Conservation (phyloP, 2,113 vertebrate genomes). For the Barnardius zonarius region DNA sequence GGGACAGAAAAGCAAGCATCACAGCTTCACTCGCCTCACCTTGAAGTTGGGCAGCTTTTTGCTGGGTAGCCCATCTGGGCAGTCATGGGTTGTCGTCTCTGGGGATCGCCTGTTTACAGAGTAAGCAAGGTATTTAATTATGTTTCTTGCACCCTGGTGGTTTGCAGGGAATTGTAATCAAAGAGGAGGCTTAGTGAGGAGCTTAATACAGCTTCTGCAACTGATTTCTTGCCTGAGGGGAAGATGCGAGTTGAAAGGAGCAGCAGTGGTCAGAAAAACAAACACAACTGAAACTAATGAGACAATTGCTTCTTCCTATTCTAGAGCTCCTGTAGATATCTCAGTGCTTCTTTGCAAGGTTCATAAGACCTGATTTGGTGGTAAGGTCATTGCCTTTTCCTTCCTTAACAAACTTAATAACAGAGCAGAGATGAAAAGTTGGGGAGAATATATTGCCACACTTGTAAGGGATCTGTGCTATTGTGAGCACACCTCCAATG, state of each 20-base stretch:
- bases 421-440: neutral
- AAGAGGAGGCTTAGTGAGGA: conserved; percentile 65
- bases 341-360: neutral
- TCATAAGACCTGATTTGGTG: neutral
- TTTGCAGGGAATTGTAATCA: conserved; percentile 68
- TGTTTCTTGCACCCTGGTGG: conserved; percentile 58
- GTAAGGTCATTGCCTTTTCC: neutral
- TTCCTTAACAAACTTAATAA: neutral
- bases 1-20: neutral
- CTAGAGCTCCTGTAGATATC: conserved; percentile 18
- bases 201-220: conserved; percentile 58
- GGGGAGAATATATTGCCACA: neutral
- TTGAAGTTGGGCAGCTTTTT: neutral
- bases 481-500: neutral
- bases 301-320: conserved; percentile 1
- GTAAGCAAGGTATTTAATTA: conserved; percentile 68
- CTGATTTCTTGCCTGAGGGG: conserved; percentile 63
- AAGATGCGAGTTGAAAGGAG: conserved; percentile 54
- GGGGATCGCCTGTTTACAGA: conserved; percentile 37
- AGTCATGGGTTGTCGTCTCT: neutral
- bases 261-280: conserved; percentile 57
- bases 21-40: neutral
- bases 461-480: neutral
- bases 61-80: conserved; percentile 9
- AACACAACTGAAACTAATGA: conserved; percentile 52